Conservation (phyloP, 1,140 invertebrate genomes). For the Aphidius gifuensis region DNA sequence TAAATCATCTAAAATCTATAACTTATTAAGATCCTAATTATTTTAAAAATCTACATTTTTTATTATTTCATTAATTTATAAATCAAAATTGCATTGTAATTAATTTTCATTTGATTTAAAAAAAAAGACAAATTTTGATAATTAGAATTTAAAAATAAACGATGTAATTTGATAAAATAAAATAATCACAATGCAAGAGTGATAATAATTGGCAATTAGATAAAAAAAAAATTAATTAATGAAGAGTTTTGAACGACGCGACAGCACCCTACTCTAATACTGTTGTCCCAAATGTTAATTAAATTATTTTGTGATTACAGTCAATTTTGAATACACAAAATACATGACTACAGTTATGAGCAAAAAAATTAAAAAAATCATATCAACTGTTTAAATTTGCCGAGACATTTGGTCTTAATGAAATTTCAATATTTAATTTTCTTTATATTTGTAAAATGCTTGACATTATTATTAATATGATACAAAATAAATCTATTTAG, state of each 20-base stretch:
- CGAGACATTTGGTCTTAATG: too few relatives aligned
- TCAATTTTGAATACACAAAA: slow-evolving; percentile 18
- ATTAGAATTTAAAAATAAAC: background rate
- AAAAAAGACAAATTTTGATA: background rate
- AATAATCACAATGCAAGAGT: slow-evolving; percentile 42
- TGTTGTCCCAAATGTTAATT: slow-evolving; percentile 44
- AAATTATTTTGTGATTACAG: slow-evolving; percentile 22
- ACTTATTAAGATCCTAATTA: slow-evolving; percentile 42
- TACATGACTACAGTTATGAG: slow-evolving; percentile 9
- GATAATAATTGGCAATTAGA: slow-evolving; percentile 42
- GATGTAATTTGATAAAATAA: slow-evolving; percentile 12
- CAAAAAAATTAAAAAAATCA: too few relatives aligned
- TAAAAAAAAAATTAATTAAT: slow-evolving; percentile 25
- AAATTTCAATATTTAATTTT: too few relatives aligned
- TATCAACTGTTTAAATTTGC: too few relatives aligned
- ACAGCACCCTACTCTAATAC: slow-evolving; percentile 49
- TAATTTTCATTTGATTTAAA: slow-evolving; percentile 10
- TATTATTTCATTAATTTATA: slow-evolving; percentile 50
- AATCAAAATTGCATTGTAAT: slow-evolving; percentile 42
- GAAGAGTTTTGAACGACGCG: slow-evolving; percentile 37
- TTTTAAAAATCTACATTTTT: slow-evolving; percentile 14
- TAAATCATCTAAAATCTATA: slow-evolving; percentile 36
- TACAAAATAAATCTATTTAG: too few relatives aligned
- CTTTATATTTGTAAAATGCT: too few relatives aligned
- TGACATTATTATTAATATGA: too few relatives aligned